These are phyloP conservation scores for Lacanobia wlatinum DNA, from an alignment of 2,888 invertebrate genomes.

Conservation along the genomic window DNA sequence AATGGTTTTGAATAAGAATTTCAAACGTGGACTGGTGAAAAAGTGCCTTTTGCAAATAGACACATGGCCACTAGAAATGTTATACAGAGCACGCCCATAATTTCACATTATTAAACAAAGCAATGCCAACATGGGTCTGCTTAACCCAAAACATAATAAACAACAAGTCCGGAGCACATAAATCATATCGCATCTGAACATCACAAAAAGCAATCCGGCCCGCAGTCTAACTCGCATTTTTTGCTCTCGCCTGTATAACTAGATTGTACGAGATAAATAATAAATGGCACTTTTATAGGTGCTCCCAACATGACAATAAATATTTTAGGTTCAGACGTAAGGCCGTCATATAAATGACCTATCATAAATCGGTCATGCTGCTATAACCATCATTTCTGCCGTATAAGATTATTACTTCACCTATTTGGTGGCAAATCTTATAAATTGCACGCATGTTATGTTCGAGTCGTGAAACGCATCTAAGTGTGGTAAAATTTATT, in stretches of 20 bases:
- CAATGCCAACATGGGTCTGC: constrained; percentile 15
- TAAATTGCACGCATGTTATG: constrained; percentile 52
- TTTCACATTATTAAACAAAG: constrained; percentile 35
- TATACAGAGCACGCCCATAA: constrained; percentile 6
- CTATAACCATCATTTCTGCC: constrained; percentile 41
- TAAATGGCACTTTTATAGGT: constrained; percentile 62
- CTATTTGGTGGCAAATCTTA: constrained; percentile 52
- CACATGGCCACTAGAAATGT: not conserved
- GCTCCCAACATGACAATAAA: constrained; percentile 61
- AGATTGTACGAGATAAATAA: constrained; percentile 60
- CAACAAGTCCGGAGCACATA: constrained; percentile 48
- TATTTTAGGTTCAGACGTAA: constrained; percentile 59
- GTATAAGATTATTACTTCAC: constrained; percentile 50
- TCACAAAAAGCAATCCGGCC: constrained; percentile 55
- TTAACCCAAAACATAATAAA: constrained; percentile 46
- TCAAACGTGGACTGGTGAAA: constrained; percentile 3
- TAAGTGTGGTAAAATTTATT: constrained; percentile 57
- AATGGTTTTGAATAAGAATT: constrained; percentile 1
- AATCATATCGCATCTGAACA: constrained; percentile 55
- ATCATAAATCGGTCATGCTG: constrained; percentile 53
- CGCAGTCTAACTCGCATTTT: constrained; percentile 49
- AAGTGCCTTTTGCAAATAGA: not conserved
- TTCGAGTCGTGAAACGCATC: constrained; percentile 52
- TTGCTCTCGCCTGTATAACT: constrained; percentile 50
- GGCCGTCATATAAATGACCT: constrained; percentile 44